Base-by-base conservation (phyloP, 2,797 vertebrate species). In the Synaphobranchus kaupii region DNA sequence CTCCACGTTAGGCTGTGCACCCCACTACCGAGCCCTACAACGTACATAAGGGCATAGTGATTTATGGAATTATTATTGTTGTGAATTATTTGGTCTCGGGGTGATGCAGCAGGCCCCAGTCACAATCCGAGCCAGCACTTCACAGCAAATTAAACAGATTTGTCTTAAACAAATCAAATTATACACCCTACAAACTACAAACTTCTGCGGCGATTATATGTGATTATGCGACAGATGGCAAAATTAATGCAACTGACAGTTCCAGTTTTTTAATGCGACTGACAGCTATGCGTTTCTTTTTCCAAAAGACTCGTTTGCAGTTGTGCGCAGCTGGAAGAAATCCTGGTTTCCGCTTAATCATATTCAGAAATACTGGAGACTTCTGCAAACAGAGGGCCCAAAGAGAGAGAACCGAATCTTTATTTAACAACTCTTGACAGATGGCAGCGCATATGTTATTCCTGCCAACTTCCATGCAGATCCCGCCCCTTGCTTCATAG, bases 141-240 rank as follows among this genome's bases (percentile, higher is more conserved):
- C 73, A 78, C 73, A 78, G 73, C 39, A 47, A 47, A 80, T 80
- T 48, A 80, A 47, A 25, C 39, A 80, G 44, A 80, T 80, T n/a
- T 80, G 76, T 80, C 76, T 80, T 48, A 48, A 47, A 25, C 39
- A 47, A 80, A 80, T 80, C 76, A 48, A 80, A 80, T 80, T 44
- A 80, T 48, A 80, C 76, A 80, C 6, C 76, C 76, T 48, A 80
- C 76, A 48, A 80, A 78, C 34, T 48, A 25, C 39, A 47, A 47
- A 17, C 73, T 48, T 80, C n/a, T 8, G 39, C 44, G 6, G 39
- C 44, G 22, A 80, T 80, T 80, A 80, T 48, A 25, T 80, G 76
- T n/a, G 39, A 80, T 80, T 80, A 80, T 80, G 76, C 20, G 76
- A 25, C 76, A 80, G 76, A 80, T 80, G 76, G 76, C 76, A n/a